Percentiles rank a stretch among this genome's conserved stretches.
phyloP scores from a whole-genome alignment of 2,888 invertebrate species.

The Polymixis flavicincta region DNA sequence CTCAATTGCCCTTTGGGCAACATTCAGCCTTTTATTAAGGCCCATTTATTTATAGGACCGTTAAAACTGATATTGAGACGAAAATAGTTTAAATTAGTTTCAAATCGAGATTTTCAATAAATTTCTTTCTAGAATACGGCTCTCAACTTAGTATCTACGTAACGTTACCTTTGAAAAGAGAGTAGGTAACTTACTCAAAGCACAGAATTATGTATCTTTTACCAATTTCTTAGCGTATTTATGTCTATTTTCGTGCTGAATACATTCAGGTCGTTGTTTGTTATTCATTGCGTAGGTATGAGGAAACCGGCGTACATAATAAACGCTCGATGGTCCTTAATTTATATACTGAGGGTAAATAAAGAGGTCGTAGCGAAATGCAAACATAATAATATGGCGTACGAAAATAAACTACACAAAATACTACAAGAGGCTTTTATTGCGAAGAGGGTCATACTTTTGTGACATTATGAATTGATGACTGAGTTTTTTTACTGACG shows the following conservation, averaged over 20 bases:
- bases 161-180: background rate
- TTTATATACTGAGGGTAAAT: slow-evolving; percentile 49
- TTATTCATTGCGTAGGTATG: slow-evolving; percentile 28
- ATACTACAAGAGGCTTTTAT: slow-evolving; percentile 20
- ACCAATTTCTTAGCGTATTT: background rate
- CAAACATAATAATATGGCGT: slow-evolving; percentile 35
- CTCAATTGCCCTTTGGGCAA: too few relatives aligned
- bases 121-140: background rate
- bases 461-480: slow-evolving; percentile 7
- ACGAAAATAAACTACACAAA: slow-evolving; percentile 33
- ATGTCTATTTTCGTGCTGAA: slow-evolving; percentile 19
- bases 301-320: slow-evolving; percentile 34
- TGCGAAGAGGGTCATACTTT: slow-evolving; percentile 2
- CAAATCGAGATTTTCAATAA: background rate
- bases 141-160: background rate
- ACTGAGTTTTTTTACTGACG: slow-evolving; percentile 10
- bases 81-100: too few relatives aligned
- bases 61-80: background rate
- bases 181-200: background rate
- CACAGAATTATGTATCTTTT: background rate
- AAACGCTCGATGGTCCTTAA: slow-evolving; percentile 43
- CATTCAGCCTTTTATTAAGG: too few relatives aligned
- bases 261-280: slow-evolving; percentile 20
- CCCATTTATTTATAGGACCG: too few relatives aligned
- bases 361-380: slow-evolving; percentile 19